Percentiles rank a stretch among this genome's conserved stretches.
phyloP scores from a whole-genome alignment of 1,140 invertebrate species.

The Lepidurus packardi region DNA sequence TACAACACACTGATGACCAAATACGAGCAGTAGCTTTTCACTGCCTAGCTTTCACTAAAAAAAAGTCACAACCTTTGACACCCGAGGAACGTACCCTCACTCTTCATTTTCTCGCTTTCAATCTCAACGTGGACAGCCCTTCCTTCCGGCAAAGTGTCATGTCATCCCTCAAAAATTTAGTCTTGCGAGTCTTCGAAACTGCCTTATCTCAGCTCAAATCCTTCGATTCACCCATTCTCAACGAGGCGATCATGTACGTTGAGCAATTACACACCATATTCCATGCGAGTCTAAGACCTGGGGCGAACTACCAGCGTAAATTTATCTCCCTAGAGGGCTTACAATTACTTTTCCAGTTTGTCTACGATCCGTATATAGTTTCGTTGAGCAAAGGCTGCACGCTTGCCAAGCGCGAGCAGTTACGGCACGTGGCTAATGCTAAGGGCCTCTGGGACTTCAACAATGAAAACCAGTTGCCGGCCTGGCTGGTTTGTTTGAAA shows the following conservation, averaged over 20 bases:
- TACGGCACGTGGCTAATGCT: background rate
- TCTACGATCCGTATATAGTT: background rate
- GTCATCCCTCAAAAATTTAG: conserved; percentile 18
- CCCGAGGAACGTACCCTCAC: conserved; percentile 8
- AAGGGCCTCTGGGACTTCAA: conserved; percentile 6
- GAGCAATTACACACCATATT: conserved; percentile 23
- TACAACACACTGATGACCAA: conserved; percentile 31
- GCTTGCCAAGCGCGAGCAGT: background rate
- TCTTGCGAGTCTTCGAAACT: conserved; percentile 29
- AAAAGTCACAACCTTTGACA: conserved; percentile 31
- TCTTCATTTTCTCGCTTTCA: conserved; percentile 24
- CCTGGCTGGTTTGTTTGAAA: conserved; percentile 42
- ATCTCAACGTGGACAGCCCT: conserved; percentile 31
- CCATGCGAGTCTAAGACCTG: conserved; percentile 24
- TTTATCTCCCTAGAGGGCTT: conserved; percentile 12
- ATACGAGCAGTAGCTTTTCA: conserved; percentile 28
- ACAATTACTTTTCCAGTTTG: conserved; percentile 16
- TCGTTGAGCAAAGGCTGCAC: conserved; percentile 28
- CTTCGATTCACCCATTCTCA: background rate
- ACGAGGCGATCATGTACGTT: conserved; percentile 22
- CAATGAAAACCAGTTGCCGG: background rate
- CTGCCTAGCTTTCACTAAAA: conserved; percentile 26
- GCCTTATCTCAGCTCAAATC: conserved; percentile 26
- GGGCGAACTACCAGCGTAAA: conserved; percentile 29
- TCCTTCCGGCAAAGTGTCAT: conserved; percentile 32